Evolutionary conservation across 2,113 vertebrate species (phyloP), one percentile per base, ranked within the genome.

Genomic region (Suricata suricatta): DNA sequence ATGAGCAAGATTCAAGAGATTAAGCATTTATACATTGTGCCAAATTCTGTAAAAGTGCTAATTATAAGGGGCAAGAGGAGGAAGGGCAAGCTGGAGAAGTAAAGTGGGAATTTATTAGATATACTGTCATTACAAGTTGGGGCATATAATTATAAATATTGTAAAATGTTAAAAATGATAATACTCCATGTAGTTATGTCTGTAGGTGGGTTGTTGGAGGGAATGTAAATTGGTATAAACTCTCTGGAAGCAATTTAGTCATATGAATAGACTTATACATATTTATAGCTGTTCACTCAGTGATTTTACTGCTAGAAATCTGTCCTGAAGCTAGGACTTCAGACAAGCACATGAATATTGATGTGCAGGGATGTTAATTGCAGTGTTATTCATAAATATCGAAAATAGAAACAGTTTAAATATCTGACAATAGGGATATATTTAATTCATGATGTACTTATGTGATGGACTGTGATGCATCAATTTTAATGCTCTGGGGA

Each of bases 331-430:
- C 35, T 95, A 85, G 66, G 29, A 72, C 35, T 57, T 83, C 47
- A 71, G 74, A 80, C 57, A 81, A 38, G 25, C 54, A 60, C 35
- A 80, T 1, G 11, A 87, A 84, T 81, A 86, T 7, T 83, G 83
- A 92, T 93, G 5, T 86, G 25, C 60, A 90, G 52, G 68, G 60
- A 95, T 50, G 47, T 63, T 95, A 81, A 95, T 64, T 92, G 17
- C 29, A 63, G 5, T 68, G 27, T 68, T 86, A 35, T 90, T 81
- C 80, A 92, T 90, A 47, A 84, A 69, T 33, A 63, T 83, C 41
- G 80, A 97, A 95, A 92, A 35, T 68, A 82, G 79, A 92, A 95
- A 41, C 23, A 76, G 89, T 94, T 69, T 90, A 96, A 96, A 71
- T 97, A 90, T 87, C 54, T 83, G 83, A 90, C 38, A 87, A 93